Evolutionary conservation across 2,113 vertebrate genomes (phyloP).

Genomic region (Crypturellus undulatus): DNA sequence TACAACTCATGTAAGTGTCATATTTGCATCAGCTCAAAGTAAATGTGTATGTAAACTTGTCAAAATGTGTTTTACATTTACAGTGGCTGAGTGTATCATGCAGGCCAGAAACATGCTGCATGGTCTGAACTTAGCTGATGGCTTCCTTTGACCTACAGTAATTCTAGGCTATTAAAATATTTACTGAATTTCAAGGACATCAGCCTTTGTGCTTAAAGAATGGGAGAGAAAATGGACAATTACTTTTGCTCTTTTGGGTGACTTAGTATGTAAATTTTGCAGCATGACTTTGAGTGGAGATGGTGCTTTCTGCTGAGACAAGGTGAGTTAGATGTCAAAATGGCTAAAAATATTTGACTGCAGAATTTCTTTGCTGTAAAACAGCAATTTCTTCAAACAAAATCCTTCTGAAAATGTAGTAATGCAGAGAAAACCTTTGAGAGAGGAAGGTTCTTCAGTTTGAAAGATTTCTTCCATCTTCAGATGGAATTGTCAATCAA

Average conservation of each 20-base stretch:
- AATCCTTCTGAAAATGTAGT: background rate
- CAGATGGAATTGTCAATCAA: background rate
- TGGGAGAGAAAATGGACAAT: background rate
- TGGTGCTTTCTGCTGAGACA: background rate
- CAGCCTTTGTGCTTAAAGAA: background rate
- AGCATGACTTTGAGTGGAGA: background rate
- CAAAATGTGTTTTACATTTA: background rate
- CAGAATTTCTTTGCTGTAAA: background rate
- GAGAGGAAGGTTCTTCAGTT: background rate
- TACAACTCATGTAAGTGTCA: background rate
- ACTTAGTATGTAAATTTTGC: background rate
- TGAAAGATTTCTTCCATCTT: too few species aligned
- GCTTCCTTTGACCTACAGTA: background rate
- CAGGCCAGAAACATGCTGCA: fast-evolving
- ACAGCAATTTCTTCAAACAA: background rate
- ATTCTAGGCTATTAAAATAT: background rate
- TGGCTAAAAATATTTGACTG: background rate
- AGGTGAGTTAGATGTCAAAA: background rate
- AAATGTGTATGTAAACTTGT: background rate
- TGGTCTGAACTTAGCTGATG: background rate
- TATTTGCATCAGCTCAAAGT: background rate
- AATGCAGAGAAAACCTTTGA: background rate
- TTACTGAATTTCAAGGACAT: background rate
- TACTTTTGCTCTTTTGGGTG: background rate
- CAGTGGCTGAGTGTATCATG: background rate